Evolutionary conservation across 2,113 vertebrate genomes (phyloP), one percentile per base, ranked within the genome.

Genomic region (Donacobius atricapilla): DNA sequence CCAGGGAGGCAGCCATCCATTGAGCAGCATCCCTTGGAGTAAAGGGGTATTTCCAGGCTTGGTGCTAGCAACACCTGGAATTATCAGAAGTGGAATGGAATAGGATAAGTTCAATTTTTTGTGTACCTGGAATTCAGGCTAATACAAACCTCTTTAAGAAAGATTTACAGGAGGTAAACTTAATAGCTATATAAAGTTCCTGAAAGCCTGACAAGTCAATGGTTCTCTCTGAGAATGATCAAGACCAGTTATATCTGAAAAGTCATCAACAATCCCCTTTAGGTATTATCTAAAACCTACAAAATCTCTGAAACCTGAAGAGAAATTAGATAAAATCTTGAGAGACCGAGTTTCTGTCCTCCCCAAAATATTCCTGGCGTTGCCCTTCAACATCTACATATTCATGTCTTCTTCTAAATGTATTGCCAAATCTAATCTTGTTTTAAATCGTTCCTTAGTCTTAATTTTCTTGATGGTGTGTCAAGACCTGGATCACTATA

Each of bases 401-500:
- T 68, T 85, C 18, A 15, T 27, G 7, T 21, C 37, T 68, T 75
- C 76, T 83, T 81, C 37, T 57, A 37, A 87, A 94, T 30, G 78
- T 20, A 45, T 15, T 84, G 48, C 8, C 47, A 82, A 60, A 66
- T 78, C 15, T 58, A 75, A 92, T 64, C 40, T 24, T 70, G 9
- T 45, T 89, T 91, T 87, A 58, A 82, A 64, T 31, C 8, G 40
- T 71, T 68, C 14, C 11, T 17, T 51, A 42, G 33, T 71, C n/a
- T 82, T 66, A 27, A 39, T 66, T 66, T 91, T 75, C 25, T 53
- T 69, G 44, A 64, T 66, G 6, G 7, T 61, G 1, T 44, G 28
- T 79, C 31, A 63, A 82, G 50, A 31, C 6, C 42, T 0, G 0
- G 60, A 69, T 35, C 35, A 30, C 14, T 48, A 11, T 12, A 58